These are phyloP conservation scores for Mustelus asterias DNA, from an alignment of 2,113 vertebrate genomes.

Conservation along the genomic window DNA sequence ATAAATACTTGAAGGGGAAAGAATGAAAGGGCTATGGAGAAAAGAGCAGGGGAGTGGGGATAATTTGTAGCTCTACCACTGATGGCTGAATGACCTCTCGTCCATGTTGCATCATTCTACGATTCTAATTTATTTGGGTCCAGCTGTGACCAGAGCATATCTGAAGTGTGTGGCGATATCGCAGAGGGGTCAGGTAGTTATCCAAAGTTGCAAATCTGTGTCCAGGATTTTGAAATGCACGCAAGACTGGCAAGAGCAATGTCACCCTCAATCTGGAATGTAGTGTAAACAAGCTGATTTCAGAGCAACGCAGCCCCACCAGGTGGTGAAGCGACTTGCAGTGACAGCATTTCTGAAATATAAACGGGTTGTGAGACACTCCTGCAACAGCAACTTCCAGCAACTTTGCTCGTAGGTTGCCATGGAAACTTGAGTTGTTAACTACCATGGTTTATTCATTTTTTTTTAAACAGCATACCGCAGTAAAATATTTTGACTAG, in stretches of 20 bases:
- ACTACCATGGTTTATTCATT: constrained; percentile 1
- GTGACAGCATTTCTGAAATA: not conserved
- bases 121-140: not conserved
- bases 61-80: not conserved
- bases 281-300: not conserved
- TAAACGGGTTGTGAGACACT: not conserved
- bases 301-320: not conserved
- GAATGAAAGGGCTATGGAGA: not conserved
- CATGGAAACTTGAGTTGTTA: constrained; percentile 20
- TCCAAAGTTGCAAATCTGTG: not conserved
- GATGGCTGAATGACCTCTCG: not conserved
- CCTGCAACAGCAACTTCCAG: not conserved
- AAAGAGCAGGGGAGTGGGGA: not conserved
- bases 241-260: not conserved
- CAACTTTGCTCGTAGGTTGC: not conserved
- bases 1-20: not conserved
- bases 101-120: not conserved
- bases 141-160: not conserved
- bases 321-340: not conserved
- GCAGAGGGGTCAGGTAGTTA: not conserved
- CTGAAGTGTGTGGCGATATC: not conserved
- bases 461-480: not conserved
- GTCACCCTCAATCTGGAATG: not conserved
- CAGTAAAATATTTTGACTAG: not conserved
- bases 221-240: not conserved